phyloP scores from a whole-genome alignment of 2,888 invertebrate species.

The Gymnocheta viridis region DNA sequence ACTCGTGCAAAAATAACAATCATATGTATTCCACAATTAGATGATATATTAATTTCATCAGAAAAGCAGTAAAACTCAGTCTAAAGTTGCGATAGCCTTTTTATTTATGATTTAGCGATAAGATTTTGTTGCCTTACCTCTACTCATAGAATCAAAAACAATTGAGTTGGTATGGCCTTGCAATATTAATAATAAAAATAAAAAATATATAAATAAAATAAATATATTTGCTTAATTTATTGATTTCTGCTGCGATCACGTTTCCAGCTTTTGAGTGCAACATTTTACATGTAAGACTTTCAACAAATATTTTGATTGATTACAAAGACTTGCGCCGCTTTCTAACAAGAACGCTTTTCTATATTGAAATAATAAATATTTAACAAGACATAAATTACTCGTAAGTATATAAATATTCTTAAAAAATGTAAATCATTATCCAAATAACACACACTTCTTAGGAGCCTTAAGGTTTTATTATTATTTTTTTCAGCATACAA shows the following conservation, averaged over 20 bases:
- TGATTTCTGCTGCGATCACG: conserved; percentile 2
- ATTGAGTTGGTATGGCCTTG: conserved; percentile 1
- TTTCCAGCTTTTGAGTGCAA: conserved; percentile 10
- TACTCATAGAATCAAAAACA: conserved; percentile 4
- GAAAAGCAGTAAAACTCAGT: conserved; percentile 66
- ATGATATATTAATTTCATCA: conserved; percentile 56
- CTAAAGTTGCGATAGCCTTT: conserved; percentile 79
- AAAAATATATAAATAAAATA: conserved; percentile 13
- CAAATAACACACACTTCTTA: neutral
- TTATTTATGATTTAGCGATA: conserved; percentile 79
- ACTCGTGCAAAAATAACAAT: neutral
- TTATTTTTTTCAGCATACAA: neutral
- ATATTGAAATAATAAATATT: conserved; percentile 32
- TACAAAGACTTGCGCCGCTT: conserved; percentile 42
- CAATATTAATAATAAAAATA: too few relatives aligned
- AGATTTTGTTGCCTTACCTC: conserved; percentile 63
- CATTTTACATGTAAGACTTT: conserved; percentile 1
- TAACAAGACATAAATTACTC: conserved; percentile 1
- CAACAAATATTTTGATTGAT: conserved; percentile 36
- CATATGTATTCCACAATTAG: conserved; percentile 47
- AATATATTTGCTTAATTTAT: conserved; percentile 42
- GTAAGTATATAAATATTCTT: neutral
- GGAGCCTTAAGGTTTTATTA: neutral
- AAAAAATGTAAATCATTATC: neutral
- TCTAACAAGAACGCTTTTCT: conserved; percentile 18